Evolutionary conservation across 2,113 vertebrate species (phyloP), one percentile per base, ranked within the genome.

Genomic region (Ia io): DNA sequence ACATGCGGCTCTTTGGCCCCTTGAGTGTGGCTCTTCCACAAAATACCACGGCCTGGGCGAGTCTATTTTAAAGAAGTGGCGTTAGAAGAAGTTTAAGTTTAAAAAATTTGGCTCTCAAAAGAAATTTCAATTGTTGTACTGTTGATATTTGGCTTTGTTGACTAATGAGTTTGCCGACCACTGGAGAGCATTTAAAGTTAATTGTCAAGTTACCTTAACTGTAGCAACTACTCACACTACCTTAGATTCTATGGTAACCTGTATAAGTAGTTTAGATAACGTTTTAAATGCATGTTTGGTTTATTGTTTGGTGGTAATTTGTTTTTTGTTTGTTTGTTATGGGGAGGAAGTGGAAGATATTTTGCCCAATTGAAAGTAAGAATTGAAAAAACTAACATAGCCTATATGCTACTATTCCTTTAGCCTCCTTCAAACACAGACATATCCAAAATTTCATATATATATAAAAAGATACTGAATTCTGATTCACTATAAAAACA

Each of bases 181-280:
- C 7, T 56, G 53, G 22, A 37, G 53, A 59, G 56, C 56, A 59
- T 59, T 59, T 90, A 86, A 94, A 97, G 83, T 94, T 82, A 51
- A 90, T 40, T 97, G 67, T 37, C 89, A 95, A 73, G 32, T 35
- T 42, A 92, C 16, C 77, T 94, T 93, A 97, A 93, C 97, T 94
- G 96, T 0, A 1, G 83, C 40, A 92, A 88, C 80, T 76, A 95
- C 95, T 67, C 1, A 4, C 4, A 94, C 47, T 74, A 53, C 30
- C 37, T 80, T 65, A 95, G 37, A 82, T 40, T 88, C 11, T 73
- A 69, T 28, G 18, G n/a, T 86, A 84, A 90, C 12, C 30, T 86
- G 22, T 47, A 18, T 49, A 96, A 83, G 49, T 20, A 93, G 25
- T 47, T 42, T 83, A 91, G 25, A 59, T 49, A 74, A 88, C n/a